phyloP scores from a whole-genome alignment of 2,113 vertebrate species.

The Puntigrus tetrazona region DNA sequence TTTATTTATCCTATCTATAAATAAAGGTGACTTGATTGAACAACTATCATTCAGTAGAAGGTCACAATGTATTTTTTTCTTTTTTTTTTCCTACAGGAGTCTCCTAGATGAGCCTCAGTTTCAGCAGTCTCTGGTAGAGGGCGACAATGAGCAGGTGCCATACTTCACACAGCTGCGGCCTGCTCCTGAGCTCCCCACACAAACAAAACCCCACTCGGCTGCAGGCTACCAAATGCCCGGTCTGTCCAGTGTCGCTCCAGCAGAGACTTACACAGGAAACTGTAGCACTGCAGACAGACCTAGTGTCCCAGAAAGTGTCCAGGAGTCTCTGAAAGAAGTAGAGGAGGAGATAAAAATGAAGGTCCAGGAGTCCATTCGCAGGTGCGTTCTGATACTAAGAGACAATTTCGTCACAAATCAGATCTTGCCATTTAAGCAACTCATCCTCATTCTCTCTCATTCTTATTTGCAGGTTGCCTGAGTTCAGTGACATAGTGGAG shows the following conservation, averaged over 20 bases:
- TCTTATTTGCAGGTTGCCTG: conserved; percentile 66
- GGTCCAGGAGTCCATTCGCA: conserved; percentile 66
- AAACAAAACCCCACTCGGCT: background rate
- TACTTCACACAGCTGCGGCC: conserved; percentile 77
- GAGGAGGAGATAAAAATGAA: conserved; percentile 49
- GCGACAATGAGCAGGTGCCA: conserved; percentile 69
- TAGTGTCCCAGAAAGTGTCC: conserved; percentile 20
- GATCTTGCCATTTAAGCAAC: background rate
- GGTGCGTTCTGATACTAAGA: conserved; percentile 62
- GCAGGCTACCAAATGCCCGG: background rate
- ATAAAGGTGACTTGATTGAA: background rate
- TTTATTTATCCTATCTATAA: background rate
- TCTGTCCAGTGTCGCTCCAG: background rate
- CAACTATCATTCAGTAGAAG: background rate
- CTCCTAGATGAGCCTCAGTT: conserved; percentile 82
- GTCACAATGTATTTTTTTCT: background rate
- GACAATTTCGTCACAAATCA: background rate
- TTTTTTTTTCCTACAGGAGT: conserved; percentile 66
- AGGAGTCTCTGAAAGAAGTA: conserved; percentile 3
- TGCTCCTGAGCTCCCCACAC: conserved; percentile 55
- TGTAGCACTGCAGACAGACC: background rate
- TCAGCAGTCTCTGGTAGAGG: conserved; percentile 66
- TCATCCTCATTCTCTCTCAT: background rate
- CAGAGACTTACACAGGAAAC: conserved; percentile 28
- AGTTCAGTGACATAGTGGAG: conserved; percentile 75